Conservation (phyloP, 2,888 invertebrate species). For the Micropterix aruncella region DNA sequence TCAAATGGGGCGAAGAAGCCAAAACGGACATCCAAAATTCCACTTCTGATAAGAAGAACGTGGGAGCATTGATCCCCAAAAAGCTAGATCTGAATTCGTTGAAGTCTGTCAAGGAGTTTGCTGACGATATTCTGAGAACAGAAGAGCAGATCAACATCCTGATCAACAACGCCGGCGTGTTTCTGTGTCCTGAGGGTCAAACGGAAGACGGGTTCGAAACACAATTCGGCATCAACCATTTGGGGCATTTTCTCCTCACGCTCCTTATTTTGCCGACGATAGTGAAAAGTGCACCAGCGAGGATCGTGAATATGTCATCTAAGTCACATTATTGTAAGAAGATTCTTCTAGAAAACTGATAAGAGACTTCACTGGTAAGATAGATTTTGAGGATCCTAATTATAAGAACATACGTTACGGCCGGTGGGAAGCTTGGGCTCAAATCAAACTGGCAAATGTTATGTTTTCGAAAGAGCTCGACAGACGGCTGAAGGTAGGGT, state of each 20-base stretch:
- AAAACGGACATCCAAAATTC: slow-evolving; percentile 27
- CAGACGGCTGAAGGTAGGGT: neutral
- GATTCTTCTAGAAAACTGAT: no score
- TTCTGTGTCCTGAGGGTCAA: slow-evolving; percentile 43
- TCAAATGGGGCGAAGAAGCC: slow-evolving; percentile 33
- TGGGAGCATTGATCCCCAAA: slow-evolving; percentile 23
- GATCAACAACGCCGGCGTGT: slow-evolving; percentile 54
- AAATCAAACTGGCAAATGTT: neutral
- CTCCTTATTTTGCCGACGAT: slow-evolving; percentile 43
- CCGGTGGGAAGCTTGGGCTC: neutral
- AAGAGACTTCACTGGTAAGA: no score
- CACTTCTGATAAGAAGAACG: slow-evolving; percentile 15
- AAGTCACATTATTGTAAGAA: no score
- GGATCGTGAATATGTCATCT: slow-evolving; percentile 48
- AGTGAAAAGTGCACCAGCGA: slow-evolving; percentile 35
- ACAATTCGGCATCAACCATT: slow-evolving; percentile 53
- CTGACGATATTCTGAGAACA: slow-evolving; percentile 22
- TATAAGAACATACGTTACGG: neutral
- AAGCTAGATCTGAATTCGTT: slow-evolving; percentile 40
- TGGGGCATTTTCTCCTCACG: slow-evolving; percentile 48
- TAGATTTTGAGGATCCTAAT: neutral
- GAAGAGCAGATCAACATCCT: slow-evolving; percentile 39
- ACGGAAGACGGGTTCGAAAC: slow-evolving; percentile 53
- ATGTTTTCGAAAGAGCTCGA: neutral
- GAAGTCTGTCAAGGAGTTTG: slow-evolving; percentile 39